Base-by-base conservation (phyloP, 2,113 vertebrate genomes). In the cat (Felis catus) region DNA sequence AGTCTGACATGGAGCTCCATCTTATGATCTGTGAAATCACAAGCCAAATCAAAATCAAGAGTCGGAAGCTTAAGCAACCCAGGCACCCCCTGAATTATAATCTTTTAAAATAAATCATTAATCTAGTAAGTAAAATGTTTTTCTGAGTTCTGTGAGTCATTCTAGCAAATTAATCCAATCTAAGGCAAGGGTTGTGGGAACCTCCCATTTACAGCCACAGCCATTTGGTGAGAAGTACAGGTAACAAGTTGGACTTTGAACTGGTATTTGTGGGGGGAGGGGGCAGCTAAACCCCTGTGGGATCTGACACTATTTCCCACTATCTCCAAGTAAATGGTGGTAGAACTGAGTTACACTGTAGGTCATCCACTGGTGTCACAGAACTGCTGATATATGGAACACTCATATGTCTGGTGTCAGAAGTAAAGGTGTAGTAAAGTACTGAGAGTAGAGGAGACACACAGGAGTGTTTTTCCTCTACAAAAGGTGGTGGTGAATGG, bases 101-200 rank as follows among this genome's bases (percentile, higher is more conserved):
- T 91, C 51, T 31, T 86, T 79, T 91, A 71, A 48, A 85, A 79
- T 63, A 95, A 95, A 70, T 25, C 71, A 91, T 39, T 80, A 79
- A 78, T 71, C 23, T 71, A 70, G 18, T 51, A 91, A 91, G 48
- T 13, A 85, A 84, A 84, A 85, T 53, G 33, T 90, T 45, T 90
- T 36, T n/a, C 87, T 90, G 73, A 79, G 23, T 91, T 91, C 39
- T 78, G 39, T 91, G 27, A 79, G 63, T 68, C 53, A 79, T 41
- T 85, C 71, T 80, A 80, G 51, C 39, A 95, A 61, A 79, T 71
- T 70, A 79, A 16, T 27, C 61, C 16, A 78, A 84, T 9, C 8
- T 3, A 33, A 83, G 8, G 18, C 25, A 1, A 39, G 31, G 14
- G 25, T 29, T 48, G 14, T 48, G 36, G 58, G 36, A 82, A 68